A percentile compares a stretch with the other conserved stretches of the same genome.
These are phyloP conservation scores for Tor tambroides DNA, from an alignment of 2,113 vertebrate species.

Conservation along the genomic window DNA sequence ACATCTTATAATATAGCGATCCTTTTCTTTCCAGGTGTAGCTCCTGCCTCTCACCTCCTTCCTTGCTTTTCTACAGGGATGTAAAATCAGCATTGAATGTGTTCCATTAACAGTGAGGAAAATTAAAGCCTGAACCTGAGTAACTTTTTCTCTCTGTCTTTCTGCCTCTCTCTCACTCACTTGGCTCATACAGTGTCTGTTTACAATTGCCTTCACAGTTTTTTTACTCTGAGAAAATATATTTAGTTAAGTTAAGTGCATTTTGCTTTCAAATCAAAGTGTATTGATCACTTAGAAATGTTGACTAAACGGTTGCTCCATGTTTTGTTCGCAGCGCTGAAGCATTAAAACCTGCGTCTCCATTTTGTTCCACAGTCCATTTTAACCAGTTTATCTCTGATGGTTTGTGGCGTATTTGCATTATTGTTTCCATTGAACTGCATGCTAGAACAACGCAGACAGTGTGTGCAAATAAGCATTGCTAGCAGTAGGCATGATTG, in stretches of 20 bases:
- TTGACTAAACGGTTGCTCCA: neutral
- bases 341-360: neutral
- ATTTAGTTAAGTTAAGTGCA: neutral
- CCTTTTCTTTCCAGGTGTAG: constrained; percentile 49
- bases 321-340: neutral
- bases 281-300: neutral
- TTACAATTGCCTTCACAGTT: neutral
- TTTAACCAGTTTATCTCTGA: neutral
- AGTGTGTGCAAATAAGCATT: neutral
- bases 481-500: neutral
- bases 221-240: neutral
- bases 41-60: constrained; percentile 44
- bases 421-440: neutral
- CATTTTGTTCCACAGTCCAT: neutral
- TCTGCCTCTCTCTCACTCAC: neutral
- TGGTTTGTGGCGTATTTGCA: neutral
- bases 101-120: constrained; percentile 31
- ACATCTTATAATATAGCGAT: constrained; percentile 13
- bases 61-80: neutral
- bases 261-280: neutral
- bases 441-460: neutral
- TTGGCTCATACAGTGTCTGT: neutral
- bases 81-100: constrained; percentile 39
- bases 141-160: neutral
- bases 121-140: constrained; percentile 15